phyloP scores from a whole-genome alignment of 2,888 invertebrate genomes.

The Melipona bicolor region DNA sequence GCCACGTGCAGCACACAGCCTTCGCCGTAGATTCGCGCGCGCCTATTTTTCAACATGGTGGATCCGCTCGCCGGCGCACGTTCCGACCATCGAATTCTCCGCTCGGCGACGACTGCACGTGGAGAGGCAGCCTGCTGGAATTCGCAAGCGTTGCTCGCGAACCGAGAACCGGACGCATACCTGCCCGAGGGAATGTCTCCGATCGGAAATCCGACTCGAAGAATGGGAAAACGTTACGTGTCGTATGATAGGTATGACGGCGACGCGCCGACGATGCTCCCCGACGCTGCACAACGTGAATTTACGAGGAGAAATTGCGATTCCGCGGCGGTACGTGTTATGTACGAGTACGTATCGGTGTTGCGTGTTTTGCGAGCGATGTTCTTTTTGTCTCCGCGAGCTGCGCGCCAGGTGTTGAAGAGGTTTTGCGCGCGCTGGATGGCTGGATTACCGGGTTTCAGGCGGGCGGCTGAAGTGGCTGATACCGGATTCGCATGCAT shows the following conservation, averaged over 20 bases:
- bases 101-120: background rate
- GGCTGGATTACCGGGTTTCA: background rate
- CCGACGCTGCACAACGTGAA: no score
- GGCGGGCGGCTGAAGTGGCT: background rate
- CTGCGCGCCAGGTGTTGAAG: slow-evolving; percentile 8
- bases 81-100: background rate
- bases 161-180: slow-evolving; percentile 1
- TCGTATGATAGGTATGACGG: background rate
- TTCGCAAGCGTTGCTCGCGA: slow-evolving; percentile 16
- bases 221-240: slow-evolving; percentile 30
- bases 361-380: slow-evolving; percentile 3
- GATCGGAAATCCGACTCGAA: slow-evolving; percentile 22
- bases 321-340: background rate
- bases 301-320: background rate
- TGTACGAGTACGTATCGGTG: background rate
- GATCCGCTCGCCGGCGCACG: background rate
- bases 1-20: slow-evolving; percentile 55
- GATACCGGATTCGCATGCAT: background rate
- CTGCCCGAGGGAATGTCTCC: slow-evolving; percentile 1
- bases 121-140: background rate
- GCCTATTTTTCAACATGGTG: slow-evolving; percentile 50
- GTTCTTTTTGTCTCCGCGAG: background rate
- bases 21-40: slow-evolving; percentile 29
- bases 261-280: background rate
- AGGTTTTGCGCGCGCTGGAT: background rate